These are phyloP conservation scores for Rotaria socialis DNA, from an alignment of 2,888 invertebrate genomes.

Conservation along the genomic window DNA sequence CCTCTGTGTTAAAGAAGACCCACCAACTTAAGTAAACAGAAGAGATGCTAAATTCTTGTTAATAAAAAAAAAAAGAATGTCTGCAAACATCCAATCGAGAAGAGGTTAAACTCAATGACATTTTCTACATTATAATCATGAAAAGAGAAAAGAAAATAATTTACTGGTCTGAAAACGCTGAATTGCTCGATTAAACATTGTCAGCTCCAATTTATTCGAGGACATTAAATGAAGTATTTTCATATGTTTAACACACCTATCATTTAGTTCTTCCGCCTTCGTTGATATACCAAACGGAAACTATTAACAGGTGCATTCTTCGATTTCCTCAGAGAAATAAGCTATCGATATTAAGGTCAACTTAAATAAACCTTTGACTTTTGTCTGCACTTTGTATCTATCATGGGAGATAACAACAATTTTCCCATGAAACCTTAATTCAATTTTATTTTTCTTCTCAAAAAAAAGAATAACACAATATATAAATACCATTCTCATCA, in stretches of 20 bases:
- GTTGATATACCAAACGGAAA: background rate
- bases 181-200: background rate
- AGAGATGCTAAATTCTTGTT: background rate
- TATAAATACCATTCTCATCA: too few relatives aligned
- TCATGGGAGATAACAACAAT: too few relatives aligned
- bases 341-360: background rate
- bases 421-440: too few relatives aligned
- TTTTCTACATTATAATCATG: too few relatives aligned
- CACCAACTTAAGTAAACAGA: background rate
- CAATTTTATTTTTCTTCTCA: too few relatives aligned
- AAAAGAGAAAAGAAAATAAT: too few relatives aligned
- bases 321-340: constrained; percentile 3
- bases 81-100: background rate
- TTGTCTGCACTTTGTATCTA: background rate
- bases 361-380: background rate
- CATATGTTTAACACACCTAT: background rate
- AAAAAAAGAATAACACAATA: too few relatives aligned
- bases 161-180: background rate
- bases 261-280: background rate
- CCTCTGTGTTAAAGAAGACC: background rate
- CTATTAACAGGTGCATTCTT: background rate
- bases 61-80: background rate
- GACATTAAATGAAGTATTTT: background rate
- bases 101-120: too few relatives aligned
- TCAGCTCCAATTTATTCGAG: background rate